Percentiles rank a stretch among this genome's conserved stretches.
These are phyloP conservation scores for Bradypus variegatus DNA, from an alignment of 2,797 vertebrate genomes.

Conservation along the genomic window DNA sequence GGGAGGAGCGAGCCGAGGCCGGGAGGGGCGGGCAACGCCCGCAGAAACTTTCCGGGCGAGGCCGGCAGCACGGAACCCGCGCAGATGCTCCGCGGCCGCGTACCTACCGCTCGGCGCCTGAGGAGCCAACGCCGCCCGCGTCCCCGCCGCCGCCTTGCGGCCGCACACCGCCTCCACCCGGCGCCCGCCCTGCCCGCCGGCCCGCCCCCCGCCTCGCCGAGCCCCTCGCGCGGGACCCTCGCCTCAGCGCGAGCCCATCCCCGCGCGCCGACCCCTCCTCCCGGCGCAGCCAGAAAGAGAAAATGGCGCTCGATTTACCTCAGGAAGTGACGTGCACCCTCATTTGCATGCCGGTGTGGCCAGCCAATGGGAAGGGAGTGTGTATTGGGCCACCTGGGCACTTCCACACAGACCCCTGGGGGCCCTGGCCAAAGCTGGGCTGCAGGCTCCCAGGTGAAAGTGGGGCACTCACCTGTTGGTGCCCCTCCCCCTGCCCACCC, in stretches of 20 bases:
- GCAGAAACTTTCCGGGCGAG: not conserved
- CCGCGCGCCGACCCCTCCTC: constrained; percentile 63
- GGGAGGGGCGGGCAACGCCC: not conserved
- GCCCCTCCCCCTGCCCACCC: not conserved
- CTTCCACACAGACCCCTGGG: not conserved
- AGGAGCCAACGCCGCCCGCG: constrained; percentile 18
- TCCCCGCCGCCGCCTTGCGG: not conserved
- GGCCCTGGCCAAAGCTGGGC: not conserved
- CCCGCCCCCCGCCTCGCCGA: constrained; percentile 26
- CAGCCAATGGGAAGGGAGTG: constrained; percentile 79
- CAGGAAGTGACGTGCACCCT: constrained; percentile 85
- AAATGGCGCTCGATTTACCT: constrained; percentile 92
- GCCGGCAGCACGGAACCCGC: not conserved
- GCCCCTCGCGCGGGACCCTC: constrained; percentile 53
- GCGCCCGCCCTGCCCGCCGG: not conserved
- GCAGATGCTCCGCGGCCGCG: not conserved
- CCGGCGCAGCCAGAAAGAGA: constrained; percentile 78
- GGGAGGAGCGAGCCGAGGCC: not conserved
- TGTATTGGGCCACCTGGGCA: constrained; percentile 45
- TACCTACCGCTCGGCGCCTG: constrained; percentile 58
- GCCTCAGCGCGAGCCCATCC: constrained; percentile 56
- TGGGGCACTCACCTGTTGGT: not conserved
- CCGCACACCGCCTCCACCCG: not conserved
- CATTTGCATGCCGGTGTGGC: constrained; percentile 83
- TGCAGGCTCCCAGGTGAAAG: not conserved